phyloP scores from a whole-genome alignment of 1,140 invertebrate genomes.

The Zophobas morio region DNA sequence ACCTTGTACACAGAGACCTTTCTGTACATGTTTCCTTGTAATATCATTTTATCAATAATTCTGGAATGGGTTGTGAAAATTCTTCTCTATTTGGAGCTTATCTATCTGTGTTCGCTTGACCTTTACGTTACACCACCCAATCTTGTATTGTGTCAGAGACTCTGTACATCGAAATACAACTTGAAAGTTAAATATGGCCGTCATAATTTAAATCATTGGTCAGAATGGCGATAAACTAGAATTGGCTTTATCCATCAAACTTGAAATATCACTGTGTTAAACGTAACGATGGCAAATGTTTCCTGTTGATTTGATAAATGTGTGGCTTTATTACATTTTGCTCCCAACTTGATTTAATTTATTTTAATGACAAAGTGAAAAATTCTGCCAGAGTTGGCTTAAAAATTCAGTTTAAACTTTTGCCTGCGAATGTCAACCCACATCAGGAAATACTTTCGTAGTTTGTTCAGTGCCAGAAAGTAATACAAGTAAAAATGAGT shows the following conservation, averaged over 20 bases:
- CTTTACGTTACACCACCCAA: too few species aligned
- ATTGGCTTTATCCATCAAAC: slow-evolving; percentile 36
- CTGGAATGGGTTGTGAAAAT: too few species aligned
- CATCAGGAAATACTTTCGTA: slow-evolving; percentile 5
- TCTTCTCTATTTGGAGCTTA: too few species aligned
- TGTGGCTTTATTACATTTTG: slow-evolving; percentile 6
- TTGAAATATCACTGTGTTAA: slow-evolving; percentile 29
- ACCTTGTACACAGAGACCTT: too few species aligned
- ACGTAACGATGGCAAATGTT: slow-evolving; percentile 17
- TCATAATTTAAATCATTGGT: slow-evolving; percentile 37
- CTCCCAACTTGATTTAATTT: slow-evolving; percentile 3
- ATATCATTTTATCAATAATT: too few species aligned
- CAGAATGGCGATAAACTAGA: slow-evolving; percentile 34
- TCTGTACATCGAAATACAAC: background rate
- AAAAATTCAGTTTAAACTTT: slow-evolving; percentile 10
- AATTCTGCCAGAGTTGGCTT: background rate
- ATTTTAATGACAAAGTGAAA: background rate
- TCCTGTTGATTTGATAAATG: slow-evolving; percentile 30
- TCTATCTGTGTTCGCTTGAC: too few species aligned
- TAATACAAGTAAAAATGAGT: too few species aligned
- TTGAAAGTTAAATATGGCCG: slow-evolving; percentile 18
- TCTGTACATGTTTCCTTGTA: too few species aligned
- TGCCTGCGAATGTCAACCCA: slow-evolving; percentile 29
- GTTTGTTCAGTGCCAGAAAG: background rate
- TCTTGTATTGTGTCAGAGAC: too few species aligned